phyloP scores from a whole-genome alignment of 2,113 vertebrate genomes.

The Empidonax traillii region DNA sequence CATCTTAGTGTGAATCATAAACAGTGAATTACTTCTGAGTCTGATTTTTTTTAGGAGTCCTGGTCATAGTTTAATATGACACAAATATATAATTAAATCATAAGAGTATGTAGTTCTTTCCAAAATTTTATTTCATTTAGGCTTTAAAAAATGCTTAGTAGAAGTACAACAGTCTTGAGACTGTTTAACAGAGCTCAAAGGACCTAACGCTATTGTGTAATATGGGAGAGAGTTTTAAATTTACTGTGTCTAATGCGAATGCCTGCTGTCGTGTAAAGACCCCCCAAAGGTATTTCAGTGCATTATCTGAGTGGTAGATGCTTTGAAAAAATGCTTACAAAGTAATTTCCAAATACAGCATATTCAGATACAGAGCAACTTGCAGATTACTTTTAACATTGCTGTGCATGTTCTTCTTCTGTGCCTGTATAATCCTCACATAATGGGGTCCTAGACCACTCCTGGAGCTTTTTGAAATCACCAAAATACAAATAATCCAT shows the following conservation, averaged over 20 bases:
- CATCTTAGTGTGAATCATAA: slow-evolving; percentile 16
- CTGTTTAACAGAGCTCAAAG: slow-evolving; percentile 1
- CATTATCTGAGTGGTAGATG: neutral
- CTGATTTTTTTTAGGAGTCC: neutral
- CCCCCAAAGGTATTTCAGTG: neutral
- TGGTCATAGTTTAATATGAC: neutral
- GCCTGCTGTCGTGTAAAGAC: neutral
- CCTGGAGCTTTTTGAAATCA: neutral
- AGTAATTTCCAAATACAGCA: neutral
- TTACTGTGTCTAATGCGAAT: neutral
- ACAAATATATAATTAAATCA: neutral
- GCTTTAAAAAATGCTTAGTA: neutral
- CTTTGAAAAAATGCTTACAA: slow-evolving; percentile 2
- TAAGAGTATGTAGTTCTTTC: neutral
- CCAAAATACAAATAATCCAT: neutral
- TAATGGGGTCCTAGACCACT: neutral
- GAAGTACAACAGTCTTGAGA: neutral
- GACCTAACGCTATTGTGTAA: neutral
- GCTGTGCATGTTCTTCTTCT: neutral
- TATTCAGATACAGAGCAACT: neutral
- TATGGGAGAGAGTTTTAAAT: neutral
- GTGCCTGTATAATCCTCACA: neutral
- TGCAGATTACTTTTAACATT: neutral
- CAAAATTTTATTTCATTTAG: neutral
- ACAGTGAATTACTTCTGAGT: neutral